These are phyloP conservation scores for Busseola fusca DNA, from an alignment of 2,888 invertebrate species.

Conservation along the genomic window DNA sequence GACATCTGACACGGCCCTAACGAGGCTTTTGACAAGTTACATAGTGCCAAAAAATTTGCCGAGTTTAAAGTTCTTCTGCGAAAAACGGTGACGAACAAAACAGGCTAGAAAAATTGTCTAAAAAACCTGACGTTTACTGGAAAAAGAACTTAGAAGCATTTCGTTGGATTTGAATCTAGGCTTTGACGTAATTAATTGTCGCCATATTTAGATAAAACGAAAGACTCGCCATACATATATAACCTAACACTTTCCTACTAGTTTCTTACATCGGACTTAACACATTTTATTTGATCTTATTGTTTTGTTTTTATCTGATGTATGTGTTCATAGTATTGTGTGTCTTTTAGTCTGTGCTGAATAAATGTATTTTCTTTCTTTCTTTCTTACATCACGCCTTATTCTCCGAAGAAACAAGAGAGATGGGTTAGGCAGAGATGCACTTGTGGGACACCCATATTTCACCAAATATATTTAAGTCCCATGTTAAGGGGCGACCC, in stretches of 20 bases:
- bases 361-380: no score
- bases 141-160: no score
- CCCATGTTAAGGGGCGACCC: neutral
- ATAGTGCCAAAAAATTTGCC: constrained; percentile 16
- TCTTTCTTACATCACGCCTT: neutral
- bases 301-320: no score
- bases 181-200: neutral
- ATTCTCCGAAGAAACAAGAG: neutral
- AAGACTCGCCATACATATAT: no score
- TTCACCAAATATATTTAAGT: neutral
- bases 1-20: constrained; percentile 27
- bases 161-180: neutral
- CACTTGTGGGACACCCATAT: neutral
- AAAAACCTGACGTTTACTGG: neutral
- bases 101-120: neutral
- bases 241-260: neutral
- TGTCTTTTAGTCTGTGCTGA: no score
- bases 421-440: neutral
- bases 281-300: no score
- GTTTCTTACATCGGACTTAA: no score
- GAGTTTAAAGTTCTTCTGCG: neutral
- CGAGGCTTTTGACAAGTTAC: constrained; percentile 27
- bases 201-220: neutral
- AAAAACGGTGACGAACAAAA: neutral
- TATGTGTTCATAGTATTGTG: no score